Percentiles rank a stretch among this genome's conserved stretches.
These are phyloP conservation scores for Mallotus villosus DNA, from an alignment of 2,797 vertebrate genomes.

Conservation along the genomic window DNA sequence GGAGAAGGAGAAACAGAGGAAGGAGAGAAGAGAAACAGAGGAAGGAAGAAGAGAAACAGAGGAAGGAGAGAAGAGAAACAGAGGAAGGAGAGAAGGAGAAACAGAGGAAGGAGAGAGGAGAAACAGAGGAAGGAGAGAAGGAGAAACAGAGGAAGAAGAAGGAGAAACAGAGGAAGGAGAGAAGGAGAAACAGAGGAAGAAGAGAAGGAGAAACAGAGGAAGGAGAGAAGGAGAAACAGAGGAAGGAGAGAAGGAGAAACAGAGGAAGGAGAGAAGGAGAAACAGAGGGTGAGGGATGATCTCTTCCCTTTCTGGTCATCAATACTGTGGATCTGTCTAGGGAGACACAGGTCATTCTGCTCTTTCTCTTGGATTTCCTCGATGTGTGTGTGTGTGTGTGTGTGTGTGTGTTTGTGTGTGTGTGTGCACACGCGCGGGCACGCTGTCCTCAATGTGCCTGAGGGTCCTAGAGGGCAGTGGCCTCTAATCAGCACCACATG, in stretches of 20 bases:
- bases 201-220: neutral
- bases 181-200: neutral
- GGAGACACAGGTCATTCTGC: slow-evolving; percentile 73
- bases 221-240: neutral
- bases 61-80: neutral
- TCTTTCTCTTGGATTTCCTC: slow-evolving; percentile 67
- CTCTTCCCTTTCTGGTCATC: slow-evolving; percentile 75
- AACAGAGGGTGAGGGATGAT: neutral
- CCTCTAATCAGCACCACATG: slow-evolving; percentile 93
- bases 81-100: neutral
- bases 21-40: no score
- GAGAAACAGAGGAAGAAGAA: neutral
- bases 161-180: neutral
- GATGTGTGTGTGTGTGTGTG: slow-evolving; percentile 25
- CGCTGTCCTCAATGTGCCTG: slow-evolving; percentile 63
- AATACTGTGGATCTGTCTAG: slow-evolving; percentile 83
- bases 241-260: neutral
- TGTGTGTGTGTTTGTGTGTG: slow-evolving; percentile 13
- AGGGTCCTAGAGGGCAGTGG: slow-evolving; percentile 78
- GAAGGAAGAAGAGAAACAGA: no score
- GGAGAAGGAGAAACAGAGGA: no score
- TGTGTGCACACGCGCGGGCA: neutral
- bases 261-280: neutral
- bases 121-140: neutral
- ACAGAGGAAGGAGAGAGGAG: neutral